Conservation (phyloP, 2,888 invertebrate species). For the Himalopsyche anomala region DNA sequence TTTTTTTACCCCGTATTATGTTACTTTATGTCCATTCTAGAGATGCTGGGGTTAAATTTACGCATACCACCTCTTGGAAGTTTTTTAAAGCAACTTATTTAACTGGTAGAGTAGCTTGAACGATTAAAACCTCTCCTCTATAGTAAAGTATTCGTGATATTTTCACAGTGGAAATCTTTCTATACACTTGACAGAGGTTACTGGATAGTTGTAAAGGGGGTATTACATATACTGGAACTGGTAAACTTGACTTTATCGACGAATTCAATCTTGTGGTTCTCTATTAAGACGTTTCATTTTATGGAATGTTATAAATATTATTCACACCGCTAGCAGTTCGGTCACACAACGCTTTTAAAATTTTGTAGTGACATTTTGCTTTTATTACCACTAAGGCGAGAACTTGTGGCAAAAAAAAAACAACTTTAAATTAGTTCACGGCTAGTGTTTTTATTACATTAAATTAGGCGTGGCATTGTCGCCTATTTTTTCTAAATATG, state of each 20-base stretch:
- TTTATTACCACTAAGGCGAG: conserved; percentile 29
- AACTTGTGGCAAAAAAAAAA: conserved; percentile 24
- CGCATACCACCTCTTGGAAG: not conserved
- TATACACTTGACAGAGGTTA: not conserved
- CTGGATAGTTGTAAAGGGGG: not conserved
- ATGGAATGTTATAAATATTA: conserved; percentile 61
- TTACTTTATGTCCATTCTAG: conserved; percentile 4
- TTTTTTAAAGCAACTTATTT: not conserved
- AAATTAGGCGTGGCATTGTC: conserved; percentile 9
- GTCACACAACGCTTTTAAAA: conserved; percentile 9
- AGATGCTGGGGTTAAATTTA: conserved; percentile 44
- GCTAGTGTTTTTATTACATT: conserved; percentile 31
- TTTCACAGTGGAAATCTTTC: not conserved
- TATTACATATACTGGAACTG: conserved; percentile 25
- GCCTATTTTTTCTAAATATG: conserved; percentile 17
- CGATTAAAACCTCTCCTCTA: not conserved
- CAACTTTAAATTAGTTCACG: conserved; percentile 35
- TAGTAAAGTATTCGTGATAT: not conserved
- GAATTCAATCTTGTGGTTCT: conserved; percentile 54
- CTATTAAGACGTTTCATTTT: conserved; percentile 63
- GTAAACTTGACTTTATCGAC: conserved; percentile 55
- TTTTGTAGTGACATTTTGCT: conserved; percentile 20
- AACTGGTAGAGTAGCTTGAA: conserved; percentile 1
- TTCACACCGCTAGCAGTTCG: conserved; percentile 55
- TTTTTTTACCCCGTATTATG: conserved; percentile 6